These are phyloP conservation scores for Myotis daubentonii DNA, from an alignment of 2,797 vertebrate genomes.

Conservation along the genomic window DNA sequence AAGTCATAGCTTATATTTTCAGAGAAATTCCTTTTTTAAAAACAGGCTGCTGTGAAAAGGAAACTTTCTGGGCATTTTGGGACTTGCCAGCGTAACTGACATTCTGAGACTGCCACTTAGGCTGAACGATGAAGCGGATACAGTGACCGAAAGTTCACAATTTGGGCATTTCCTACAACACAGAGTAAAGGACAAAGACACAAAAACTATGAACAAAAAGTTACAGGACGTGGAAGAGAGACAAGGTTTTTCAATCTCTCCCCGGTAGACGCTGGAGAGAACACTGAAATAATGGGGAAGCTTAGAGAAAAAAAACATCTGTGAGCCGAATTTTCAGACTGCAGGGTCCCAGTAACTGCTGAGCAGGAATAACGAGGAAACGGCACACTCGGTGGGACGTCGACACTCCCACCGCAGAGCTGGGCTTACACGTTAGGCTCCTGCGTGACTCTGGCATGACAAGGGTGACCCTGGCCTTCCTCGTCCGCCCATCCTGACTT, in stretches of 20 bases:
- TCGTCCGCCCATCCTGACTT: neutral
- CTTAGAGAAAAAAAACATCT: neutral
- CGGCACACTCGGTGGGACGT: neutral
- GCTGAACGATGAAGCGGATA: neutral
- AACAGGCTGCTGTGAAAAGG: neutral
- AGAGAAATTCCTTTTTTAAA: neutral
- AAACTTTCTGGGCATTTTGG: neutral
- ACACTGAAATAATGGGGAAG: neutral
- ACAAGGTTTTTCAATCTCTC: neutral
- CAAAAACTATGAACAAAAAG: neutral
- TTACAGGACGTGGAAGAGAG: neutral
- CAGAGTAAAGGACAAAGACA: neutral
- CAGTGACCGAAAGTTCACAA: neutral
- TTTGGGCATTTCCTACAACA: neutral
- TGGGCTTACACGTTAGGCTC: neutral
- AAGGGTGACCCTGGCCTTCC: neutral
- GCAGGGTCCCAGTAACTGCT: neutral
- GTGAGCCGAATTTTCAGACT: neutral
- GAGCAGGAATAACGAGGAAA: neutral
- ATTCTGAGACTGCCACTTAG: neutral
- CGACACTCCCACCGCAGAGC: no score
- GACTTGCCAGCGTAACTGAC: neutral
- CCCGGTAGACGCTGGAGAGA: neutral
- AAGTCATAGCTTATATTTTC: neutral
- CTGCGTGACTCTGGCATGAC: neutral